phyloP scores from a whole-genome alignment of 2,888 invertebrate species.

The Eudemis profundana region DNA sequence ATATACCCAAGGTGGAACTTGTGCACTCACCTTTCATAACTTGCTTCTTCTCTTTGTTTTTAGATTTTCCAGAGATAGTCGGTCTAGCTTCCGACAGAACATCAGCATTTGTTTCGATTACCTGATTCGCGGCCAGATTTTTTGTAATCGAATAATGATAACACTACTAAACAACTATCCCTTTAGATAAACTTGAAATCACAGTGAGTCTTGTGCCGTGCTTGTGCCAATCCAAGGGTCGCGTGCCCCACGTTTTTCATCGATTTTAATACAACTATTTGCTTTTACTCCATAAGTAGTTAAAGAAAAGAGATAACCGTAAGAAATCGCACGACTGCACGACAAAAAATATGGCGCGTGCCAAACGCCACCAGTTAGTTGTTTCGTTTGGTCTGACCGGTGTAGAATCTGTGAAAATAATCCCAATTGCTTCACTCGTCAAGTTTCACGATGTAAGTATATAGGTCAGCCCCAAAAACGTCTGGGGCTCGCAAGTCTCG shows the following conservation, averaged over 20 bases:
- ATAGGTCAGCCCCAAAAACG: no score
- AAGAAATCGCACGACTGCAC: conserved; percentile 11
- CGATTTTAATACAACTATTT: not conserved
- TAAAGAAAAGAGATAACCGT: conserved; percentile 9
- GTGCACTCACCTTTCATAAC: not conserved
- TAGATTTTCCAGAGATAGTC: no score
- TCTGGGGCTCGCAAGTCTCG: no score
- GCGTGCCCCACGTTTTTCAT: not conserved
- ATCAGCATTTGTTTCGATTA: no score
- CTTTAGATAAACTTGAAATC: no score
- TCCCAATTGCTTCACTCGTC: no score
- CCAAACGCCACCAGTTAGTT: no score
- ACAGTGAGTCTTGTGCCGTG: not conserved
- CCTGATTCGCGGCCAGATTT: no score
- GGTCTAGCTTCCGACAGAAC: not conserved
- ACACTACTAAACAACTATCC: no score
- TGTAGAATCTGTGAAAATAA: no score
- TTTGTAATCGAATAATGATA: not conserved
- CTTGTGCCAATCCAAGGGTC: not conserved
- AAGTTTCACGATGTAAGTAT: no score
- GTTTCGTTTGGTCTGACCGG: no score
- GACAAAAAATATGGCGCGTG: conserved; percentile 13
- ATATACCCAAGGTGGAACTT: not conserved
- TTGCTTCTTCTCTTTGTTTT: not conserved
- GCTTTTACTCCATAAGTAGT: not conserved